These are phyloP conservation scores for Melanophora roralis DNA, from an alignment of 2,888 invertebrate species.

Conservation along the genomic window DNA sequence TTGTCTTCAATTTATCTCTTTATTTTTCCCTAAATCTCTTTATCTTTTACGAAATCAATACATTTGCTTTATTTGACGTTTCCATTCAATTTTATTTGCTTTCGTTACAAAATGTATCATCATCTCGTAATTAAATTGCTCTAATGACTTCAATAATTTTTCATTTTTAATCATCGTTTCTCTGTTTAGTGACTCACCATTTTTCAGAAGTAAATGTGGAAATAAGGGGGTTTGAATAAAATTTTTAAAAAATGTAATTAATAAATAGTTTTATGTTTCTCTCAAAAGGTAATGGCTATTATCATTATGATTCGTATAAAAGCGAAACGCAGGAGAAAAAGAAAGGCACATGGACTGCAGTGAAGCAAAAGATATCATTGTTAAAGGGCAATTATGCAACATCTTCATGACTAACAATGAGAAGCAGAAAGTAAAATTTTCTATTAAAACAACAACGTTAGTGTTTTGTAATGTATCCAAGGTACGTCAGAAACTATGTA, in stretches of 20 bases:
- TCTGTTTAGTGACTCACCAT: conserved; percentile 13
- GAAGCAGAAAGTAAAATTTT: background rate
- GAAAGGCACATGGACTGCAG: background rate
- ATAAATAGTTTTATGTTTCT: conserved; percentile 33
- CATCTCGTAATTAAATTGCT: conserved; percentile 45
- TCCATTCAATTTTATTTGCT: background rate
- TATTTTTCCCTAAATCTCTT: no score
- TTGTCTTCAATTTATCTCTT: background rate
- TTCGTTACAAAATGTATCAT: background rate
- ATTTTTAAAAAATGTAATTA: conserved; percentile 26
- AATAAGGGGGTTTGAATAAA: no score
- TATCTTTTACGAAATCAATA: background rate
- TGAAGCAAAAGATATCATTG: background rate
- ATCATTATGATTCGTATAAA: conserved; percentile 37
- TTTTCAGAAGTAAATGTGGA: no score
- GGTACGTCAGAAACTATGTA: conserved; percentile 44
- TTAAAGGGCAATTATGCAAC: background rate
- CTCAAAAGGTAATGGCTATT: conserved; percentile 45
- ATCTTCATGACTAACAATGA: no score
- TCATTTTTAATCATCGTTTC: background rate
- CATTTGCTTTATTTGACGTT: background rate
- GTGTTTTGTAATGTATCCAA: conserved; percentile 32
- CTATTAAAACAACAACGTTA: background rate
- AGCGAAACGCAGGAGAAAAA: background rate
- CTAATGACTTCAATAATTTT: conserved; percentile 47